Evolutionary conservation across 2,888 invertebrate species (phyloP).

Genomic region (Luperina testacea): DNA sequence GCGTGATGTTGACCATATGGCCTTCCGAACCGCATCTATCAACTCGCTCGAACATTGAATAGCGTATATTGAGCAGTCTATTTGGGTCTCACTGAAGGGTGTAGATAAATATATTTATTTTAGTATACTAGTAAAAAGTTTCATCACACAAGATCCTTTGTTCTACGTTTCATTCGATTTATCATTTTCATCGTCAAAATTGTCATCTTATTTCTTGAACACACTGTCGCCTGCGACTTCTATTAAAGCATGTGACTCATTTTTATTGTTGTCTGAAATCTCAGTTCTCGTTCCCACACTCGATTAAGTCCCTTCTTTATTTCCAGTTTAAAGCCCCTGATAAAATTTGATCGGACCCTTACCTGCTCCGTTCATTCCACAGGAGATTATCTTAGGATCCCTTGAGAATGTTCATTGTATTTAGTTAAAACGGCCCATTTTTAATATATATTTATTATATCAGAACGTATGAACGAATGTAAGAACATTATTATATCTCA

Average conservation of each 20-base stretch:
- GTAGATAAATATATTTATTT: conserved; percentile 15
- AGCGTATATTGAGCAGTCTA: background rate
- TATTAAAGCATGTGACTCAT: background rate
- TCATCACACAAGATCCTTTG: background rate
- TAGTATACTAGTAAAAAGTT: background rate
- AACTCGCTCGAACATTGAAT: background rate
- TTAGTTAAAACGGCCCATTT: conserved; percentile 3
- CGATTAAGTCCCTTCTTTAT: conserved; percentile 29
- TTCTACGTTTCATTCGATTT: background rate
- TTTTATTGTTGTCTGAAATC: conserved; percentile 15
- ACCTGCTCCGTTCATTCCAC: conserved; percentile 57
- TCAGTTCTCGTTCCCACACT: conserved; percentile 29
- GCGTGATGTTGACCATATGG: conserved; percentile 36
- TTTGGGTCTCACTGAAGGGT: conserved; percentile 1
- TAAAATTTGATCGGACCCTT: conserved; percentile 31
- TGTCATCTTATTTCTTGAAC: background rate
- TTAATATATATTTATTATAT: background rate
- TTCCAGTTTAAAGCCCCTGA: conserved; percentile 5
- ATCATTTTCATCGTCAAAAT: background rate
- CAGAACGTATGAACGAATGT: background rate
- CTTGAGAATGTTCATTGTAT: conserved; percentile 13
- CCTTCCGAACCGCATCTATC: conserved; percentile 22
- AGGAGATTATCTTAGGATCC: conserved; percentile 51
- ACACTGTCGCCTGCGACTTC: background rate
- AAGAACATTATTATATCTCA: background rate